phyloP scores from a whole-genome alignment of 2,113 vertebrate species.

The Paraplagusia blochii region DNA sequence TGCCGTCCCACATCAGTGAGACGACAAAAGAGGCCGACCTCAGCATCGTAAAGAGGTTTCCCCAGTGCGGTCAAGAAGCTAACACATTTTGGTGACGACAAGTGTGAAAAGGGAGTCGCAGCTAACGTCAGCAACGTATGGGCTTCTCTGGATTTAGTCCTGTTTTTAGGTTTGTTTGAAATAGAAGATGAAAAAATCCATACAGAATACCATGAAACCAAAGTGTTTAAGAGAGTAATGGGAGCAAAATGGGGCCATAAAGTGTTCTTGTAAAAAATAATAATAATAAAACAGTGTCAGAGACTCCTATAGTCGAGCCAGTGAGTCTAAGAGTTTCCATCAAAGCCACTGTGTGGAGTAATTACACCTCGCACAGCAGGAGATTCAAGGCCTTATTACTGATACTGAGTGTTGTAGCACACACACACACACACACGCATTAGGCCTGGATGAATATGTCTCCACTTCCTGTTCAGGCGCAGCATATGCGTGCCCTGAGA shows the following conservation, averaged over 20 bases:
- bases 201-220: conserved; percentile 36
- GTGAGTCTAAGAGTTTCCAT: conserved; percentile 67
- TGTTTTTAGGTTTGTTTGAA: conserved; percentile 4
- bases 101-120: not conserved
- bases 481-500: conserved; percentile 36
- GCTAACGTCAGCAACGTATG: not conserved
- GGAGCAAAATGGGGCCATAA: conserved; percentile 47
- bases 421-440: conserved; percentile 4
- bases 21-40: conserved; percentile 52
- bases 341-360: conserved; percentile 64
- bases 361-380: conserved; percentile 62
- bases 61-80: conserved; percentile 1
- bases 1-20: conserved; percentile 55
- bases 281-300: conserved; percentile 20
- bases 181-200: conserved; percentile 16
- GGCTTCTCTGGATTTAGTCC: not conserved
- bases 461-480: conserved; percentile 17
- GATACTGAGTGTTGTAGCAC: conserved; percentile 47
- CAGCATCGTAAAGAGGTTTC: conserved; percentile 38
- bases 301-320: conserved; percentile 57
- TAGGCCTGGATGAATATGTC: conserved; percentile 15
- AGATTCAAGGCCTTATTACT: conserved; percentile 66
- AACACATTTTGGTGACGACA: not conserved
- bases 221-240: conserved; percentile 44
- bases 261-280: conserved; percentile 49